A percentile compares a stretch with the other conserved stretches of the same genome.
These are phyloP conservation scores for Bicyclus anynana DNA, from an alignment of 1,140 invertebrate genomes.

Conservation along the genomic window DNA sequence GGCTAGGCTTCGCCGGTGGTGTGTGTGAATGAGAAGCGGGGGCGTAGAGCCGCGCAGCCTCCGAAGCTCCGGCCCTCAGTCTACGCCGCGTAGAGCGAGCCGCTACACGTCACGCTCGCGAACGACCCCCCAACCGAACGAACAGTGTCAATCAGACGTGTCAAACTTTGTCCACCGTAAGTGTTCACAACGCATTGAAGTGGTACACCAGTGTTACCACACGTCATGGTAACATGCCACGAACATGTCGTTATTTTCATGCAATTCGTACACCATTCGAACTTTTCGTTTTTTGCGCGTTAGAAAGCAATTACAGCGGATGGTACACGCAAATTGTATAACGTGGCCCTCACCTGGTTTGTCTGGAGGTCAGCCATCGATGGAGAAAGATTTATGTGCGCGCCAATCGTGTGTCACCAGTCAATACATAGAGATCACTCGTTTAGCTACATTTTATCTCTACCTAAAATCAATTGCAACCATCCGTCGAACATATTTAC, in stretches of 20 bases:
- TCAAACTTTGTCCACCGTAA: constrained; percentile 54
- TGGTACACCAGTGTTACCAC: background rate
- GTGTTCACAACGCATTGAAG: constrained; percentile 33
- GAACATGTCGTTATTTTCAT: no score
- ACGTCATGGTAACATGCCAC: background rate
- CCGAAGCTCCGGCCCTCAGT: constrained; percentile 57
- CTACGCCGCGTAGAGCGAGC: constrained; percentile 54
- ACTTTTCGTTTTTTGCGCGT: constrained; percentile 48
- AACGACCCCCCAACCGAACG: constrained; percentile 39
- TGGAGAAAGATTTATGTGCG: constrained; percentile 36
- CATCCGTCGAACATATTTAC: no score
- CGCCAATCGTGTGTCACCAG: constrained; percentile 46
- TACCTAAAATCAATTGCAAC: no score
- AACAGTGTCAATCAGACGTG: constrained; percentile 60
- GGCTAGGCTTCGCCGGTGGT: constrained; percentile 52
- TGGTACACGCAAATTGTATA: constrained; percentile 27
- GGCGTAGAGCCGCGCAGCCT: constrained; percentile 62
- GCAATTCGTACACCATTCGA: constrained; percentile 30
- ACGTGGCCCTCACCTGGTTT: constrained; percentile 48
- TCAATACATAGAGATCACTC: constrained; percentile 3
- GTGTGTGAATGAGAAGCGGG: constrained; percentile 65
- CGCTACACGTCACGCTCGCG: constrained; percentile 44
- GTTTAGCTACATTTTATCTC: background rate
- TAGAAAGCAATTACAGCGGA: constrained; percentile 44
- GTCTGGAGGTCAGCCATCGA: constrained; percentile 53